Evolutionary conservation across 2,797 vertebrate genomes (phyloP).

Genomic region (Benthosema pterotum): DNA sequence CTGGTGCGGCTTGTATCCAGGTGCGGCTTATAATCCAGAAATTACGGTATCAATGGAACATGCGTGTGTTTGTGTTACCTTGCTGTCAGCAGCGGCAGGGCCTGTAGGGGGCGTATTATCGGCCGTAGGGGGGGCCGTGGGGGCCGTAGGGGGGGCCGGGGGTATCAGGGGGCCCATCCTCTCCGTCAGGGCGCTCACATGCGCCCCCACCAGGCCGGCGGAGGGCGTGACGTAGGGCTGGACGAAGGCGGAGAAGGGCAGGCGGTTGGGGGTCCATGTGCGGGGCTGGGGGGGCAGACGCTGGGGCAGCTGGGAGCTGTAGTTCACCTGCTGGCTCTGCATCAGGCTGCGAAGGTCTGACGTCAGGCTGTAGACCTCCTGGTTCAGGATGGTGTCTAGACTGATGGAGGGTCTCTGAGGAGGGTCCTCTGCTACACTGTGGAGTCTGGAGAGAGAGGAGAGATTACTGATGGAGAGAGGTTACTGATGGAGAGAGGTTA

Average conservation of each 20-base stretch:
- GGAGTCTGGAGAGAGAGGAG: too few relatives aligned
- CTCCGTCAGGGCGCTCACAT: constrained; percentile 86
- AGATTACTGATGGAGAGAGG: too few relatives aligned
- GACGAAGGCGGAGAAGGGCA: constrained; percentile 89
- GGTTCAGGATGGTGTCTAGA: constrained; percentile 87
- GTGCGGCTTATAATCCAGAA: too few relatives aligned
- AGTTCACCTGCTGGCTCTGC: constrained; percentile 85
- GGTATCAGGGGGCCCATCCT: constrained; percentile 86
- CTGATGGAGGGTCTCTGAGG: constrained; percentile 64
- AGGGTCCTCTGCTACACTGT: constrained; percentile 44
- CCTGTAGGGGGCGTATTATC: too few relatives aligned
- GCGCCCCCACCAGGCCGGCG: constrained; percentile 79
- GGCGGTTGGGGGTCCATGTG: constrained; percentile 66
- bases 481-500: too few relatives aligned
- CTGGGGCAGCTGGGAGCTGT: constrained; percentile 76
- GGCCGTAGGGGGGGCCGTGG: constrained; percentile 16
- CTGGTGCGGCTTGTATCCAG: too few relatives aligned
- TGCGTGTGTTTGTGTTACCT: too few relatives aligned
- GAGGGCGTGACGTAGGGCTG: constrained; percentile 80
- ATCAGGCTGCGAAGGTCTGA: constrained; percentile 89
- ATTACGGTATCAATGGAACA: too few relatives aligned
- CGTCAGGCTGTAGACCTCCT: constrained; percentile 88
- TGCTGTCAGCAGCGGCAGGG: constrained; percentile 36
- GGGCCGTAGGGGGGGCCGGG: constrained; percentile 15
- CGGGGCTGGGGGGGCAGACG: constrained; percentile 71